Conservation (phyloP, 2,888 invertebrate species). For the Luperina nickerlii region DNA sequence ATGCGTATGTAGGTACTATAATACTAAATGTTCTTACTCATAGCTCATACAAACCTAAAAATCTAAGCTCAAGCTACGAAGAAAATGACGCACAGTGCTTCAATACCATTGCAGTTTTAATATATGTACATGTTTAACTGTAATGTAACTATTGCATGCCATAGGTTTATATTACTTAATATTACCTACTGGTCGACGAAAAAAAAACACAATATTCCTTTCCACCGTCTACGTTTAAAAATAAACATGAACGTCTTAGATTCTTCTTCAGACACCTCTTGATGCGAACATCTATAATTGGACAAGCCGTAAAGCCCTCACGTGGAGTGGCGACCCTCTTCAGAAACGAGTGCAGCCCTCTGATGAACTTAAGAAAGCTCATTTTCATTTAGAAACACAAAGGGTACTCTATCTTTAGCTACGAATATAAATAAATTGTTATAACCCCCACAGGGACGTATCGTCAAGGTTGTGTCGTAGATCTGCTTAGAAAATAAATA, state of each 20-base stretch:
- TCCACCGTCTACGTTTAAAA: slow-evolving; percentile 39
- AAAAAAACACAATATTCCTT: not conserved
- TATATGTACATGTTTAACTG: slow-evolving; percentile 10
- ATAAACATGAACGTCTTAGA: slow-evolving; percentile 41
- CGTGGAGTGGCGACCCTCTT: slow-evolving; percentile 85
- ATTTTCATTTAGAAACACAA: slow-evolving; percentile 75
- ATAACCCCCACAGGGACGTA: not conserved
- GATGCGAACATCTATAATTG: slow-evolving; percentile 86
- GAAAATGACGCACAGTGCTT: not conserved
- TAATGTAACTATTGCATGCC: slow-evolving; percentile 4
- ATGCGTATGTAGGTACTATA: not conserved
- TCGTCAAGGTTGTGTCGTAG: not conserved
- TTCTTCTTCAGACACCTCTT: slow-evolving; percentile 73
- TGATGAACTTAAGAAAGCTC: slow-evolving; percentile 75
- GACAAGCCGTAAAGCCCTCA: slow-evolving; percentile 82
- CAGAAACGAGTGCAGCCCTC: slow-evolving; percentile 76
- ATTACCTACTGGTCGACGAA: not conserved
- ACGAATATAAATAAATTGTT: slow-evolving; percentile 11
- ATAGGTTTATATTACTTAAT: not conserved
- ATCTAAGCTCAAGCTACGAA: not conserved
- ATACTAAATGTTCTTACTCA: not conserved
- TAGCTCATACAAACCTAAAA: not conserved
- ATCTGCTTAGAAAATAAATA: slow-evolving; percentile 18
- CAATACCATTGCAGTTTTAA: not conserved
- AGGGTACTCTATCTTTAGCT: slow-evolving; percentile 18